A percentile compares a stretch with the other conserved stretches of the same genome.
phyloP scores from a whole-genome alignment of 1,140 invertebrate genomes.

The Scaptomyza montana region DNA sequence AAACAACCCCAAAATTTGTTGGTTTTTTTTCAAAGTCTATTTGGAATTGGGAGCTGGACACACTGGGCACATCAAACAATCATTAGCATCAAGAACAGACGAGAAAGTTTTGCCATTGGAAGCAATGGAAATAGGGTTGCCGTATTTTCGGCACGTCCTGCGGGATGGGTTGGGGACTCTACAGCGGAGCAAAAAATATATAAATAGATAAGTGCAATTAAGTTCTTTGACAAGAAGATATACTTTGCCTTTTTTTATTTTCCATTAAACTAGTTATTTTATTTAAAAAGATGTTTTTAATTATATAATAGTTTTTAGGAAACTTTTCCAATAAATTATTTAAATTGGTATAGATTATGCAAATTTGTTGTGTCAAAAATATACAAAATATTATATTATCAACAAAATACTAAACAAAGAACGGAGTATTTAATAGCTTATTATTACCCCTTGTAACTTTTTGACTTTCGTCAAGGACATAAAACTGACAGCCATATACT shows the following conservation, averaged over 20 bases:
- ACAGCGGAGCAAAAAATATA: background rate
- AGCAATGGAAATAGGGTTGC: no score
- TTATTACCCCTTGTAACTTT: no score
- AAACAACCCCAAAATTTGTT: conserved; percentile 32
- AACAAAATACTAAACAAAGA: no score
- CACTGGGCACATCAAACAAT: conserved; percentile 66
- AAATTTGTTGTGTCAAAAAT: no score
- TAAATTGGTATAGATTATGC: no score
- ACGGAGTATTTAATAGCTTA: no score
- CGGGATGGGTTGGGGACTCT: background rate
- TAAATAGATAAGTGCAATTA: conserved; percentile 17
- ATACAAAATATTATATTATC: no score
- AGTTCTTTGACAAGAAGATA: background rate
- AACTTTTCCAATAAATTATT: no score
- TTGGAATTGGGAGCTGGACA: conserved; percentile 6
- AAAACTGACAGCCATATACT: background rate
- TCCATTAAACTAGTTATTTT: no score
- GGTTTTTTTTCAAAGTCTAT: conserved; percentile 16
- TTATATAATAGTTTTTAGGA: no score
- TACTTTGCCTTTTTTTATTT: background rate
- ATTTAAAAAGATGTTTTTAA: no score
- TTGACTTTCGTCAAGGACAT: background rate
- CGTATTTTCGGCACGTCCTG: no score
- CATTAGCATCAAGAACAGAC: conserved; percentile 62
- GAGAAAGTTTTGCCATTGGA: conserved; percentile 64